These are phyloP conservation scores for Megalopta genalis DNA, from an alignment of 1,140 invertebrate genomes.

Conservation along the genomic window DNA sequence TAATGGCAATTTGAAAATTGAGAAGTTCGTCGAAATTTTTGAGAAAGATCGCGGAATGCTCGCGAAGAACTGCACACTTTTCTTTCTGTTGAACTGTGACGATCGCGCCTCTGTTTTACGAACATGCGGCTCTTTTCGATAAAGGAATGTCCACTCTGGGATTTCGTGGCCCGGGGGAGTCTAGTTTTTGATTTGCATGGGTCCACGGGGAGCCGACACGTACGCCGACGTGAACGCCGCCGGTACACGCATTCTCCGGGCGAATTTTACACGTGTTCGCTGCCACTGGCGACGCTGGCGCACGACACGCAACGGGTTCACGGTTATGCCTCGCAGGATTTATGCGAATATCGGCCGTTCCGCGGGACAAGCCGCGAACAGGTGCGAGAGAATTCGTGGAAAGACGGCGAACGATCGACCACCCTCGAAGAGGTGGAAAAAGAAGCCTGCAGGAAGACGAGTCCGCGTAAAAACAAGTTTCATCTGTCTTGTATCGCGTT, in stretches of 20 bases:
- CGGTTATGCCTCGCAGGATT: slow-evolving; percentile 34
- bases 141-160: no score
- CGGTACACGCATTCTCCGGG: slow-evolving; percentile 27
- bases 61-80: no score
- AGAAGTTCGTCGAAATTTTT: no score
- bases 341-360: slow-evolving; percentile 36
- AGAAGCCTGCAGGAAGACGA: no score
- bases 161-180: slow-evolving; percentile 47
- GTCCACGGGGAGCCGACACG: slow-evolving; percentile 66
- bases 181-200: slow-evolving; percentile 68
- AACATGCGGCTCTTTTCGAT: no score
- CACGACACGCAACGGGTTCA: slow-evolving; percentile 44
- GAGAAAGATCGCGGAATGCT: no score
- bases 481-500: no score
- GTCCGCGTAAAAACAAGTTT: neutral
- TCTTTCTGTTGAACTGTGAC: no score
- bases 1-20: no score
- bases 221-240: slow-evolving; percentile 54
- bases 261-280: slow-evolving; percentile 51
- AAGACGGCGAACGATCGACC: slow-evolving; percentile 21
- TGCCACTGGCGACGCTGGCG: slow-evolving; percentile 44
- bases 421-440: neutral
- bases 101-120: no score
- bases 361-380: slow-evolving; percentile 13
- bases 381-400: slow-evolving; percentile 25